A percentile compares a stretch with the other conserved stretches of the same genome.
phyloP scores from a whole-genome alignment of 2,888 invertebrate genomes.

The Cynaeus angustus region DNA sequence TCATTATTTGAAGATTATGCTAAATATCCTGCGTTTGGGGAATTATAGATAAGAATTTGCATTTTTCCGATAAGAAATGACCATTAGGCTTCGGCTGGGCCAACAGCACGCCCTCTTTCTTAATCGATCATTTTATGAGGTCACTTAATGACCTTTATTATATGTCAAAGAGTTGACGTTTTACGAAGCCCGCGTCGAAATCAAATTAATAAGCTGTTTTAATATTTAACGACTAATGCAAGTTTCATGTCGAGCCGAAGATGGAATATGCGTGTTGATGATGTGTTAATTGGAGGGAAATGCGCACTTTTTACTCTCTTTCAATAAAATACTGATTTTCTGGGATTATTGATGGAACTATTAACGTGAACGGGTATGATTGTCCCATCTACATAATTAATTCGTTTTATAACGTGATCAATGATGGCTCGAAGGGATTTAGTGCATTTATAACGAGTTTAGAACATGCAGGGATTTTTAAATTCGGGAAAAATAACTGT shows the following conservation, averaged over 20 bases:
- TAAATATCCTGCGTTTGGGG: constrained; percentile 64
- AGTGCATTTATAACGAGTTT: too few relatives aligned
- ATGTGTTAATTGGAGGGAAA: constrained; percentile 22
- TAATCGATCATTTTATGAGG: constrained; percentile 61
- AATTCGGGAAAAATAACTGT: too few relatives aligned
- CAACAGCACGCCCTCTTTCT: constrained; percentile 54
- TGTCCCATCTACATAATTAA: constrained; percentile 1
- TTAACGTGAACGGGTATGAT: not conserved
- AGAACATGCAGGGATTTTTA: too few relatives aligned
- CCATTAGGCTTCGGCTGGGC: constrained; percentile 63
- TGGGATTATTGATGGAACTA: not conserved
- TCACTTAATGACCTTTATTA: constrained; percentile 51
- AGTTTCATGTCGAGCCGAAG: constrained; percentile 28
- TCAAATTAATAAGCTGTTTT: constrained; percentile 28
- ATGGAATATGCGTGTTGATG: constrained; percentile 20
- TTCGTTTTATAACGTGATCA: not conserved
- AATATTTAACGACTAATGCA: constrained; percentile 37
- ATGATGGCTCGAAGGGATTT: not conserved
- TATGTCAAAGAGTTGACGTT: constrained; percentile 4
- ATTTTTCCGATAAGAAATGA: constrained; percentile 65
- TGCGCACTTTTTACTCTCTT: not conserved
- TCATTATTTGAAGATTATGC: constrained; percentile 68
- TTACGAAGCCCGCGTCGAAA: constrained; percentile 8
- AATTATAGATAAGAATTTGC: constrained; percentile 66
- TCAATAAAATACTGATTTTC: not conserved